phyloP scores from a whole-genome alignment of 1,140 invertebrate genomes.

The Drosophila sulfurigaster region DNA sequence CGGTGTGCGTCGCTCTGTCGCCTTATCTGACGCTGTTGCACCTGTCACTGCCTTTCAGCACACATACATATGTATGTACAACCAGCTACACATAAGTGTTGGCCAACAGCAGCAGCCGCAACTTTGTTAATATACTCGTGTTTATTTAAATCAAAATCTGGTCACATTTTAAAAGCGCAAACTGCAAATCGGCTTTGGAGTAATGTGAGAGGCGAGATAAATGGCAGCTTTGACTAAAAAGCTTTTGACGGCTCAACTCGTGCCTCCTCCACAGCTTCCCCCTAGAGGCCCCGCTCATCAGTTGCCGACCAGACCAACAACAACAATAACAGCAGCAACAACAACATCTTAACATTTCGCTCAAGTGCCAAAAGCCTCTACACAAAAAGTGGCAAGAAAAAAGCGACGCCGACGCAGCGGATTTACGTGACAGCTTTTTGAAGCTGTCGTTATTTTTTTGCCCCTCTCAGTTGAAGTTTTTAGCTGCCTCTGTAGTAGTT shows the following conservation, averaged over 20 bases:
- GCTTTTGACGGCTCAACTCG: slow-evolving; percentile 41
- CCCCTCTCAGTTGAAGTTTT: slow-evolving; percentile 2
- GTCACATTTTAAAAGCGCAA: slow-evolving; percentile 15
- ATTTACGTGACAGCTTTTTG: slow-evolving; percentile 61
- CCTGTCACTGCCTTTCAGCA: slow-evolving; percentile 54
- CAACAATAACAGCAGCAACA: background rate
- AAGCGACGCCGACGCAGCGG: slow-evolving; percentile 29
- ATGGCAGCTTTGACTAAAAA: slow-evolving; percentile 42
- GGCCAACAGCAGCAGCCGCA: slow-evolving; percentile 2
- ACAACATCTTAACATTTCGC: slow-evolving; percentile 29
- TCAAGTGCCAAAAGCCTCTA: slow-evolving; percentile 27
- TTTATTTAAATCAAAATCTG: slow-evolving; percentile 28
- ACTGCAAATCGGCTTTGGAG: slow-evolving; percentile 36
- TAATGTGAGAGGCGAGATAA: slow-evolving; percentile 31
- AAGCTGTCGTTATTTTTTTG: slow-evolving; percentile 15
- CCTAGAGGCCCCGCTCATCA: background rate
- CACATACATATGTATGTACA: slow-evolving; percentile 13
- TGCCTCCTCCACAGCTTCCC: background rate
- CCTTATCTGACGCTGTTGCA: slow-evolving; percentile 58
- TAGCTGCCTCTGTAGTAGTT: slow-evolving; percentile 25
- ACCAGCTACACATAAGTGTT: slow-evolving; percentile 18
- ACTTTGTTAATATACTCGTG: background rate
- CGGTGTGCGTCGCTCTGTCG: slow-evolving; percentile 45
- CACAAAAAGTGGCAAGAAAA: slow-evolving; percentile 33
- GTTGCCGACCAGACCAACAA: slow-evolving; percentile 14